Conservation (phyloP, 1,140 invertebrate genomes). For the Kradibia gibbosae region DNA sequence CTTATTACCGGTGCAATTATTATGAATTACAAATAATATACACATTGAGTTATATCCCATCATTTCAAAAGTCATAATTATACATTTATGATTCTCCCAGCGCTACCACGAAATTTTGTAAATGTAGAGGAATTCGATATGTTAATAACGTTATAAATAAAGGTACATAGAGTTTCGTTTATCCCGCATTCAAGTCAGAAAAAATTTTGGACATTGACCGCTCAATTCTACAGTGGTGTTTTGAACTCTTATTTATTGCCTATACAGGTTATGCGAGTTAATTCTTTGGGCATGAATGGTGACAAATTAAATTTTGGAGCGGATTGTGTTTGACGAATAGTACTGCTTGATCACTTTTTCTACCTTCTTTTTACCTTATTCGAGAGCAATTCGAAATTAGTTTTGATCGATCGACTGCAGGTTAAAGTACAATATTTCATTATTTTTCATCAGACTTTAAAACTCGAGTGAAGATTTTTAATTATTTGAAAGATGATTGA, state of each 20-base stretch:
- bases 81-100: no score
- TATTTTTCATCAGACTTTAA: neutral
- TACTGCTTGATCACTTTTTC: neutral
- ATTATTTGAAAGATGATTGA: neutral
- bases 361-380: neutral
- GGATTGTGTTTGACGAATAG: neutral
- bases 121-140: neutral
- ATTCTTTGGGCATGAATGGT: neutral
- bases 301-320: neutral
- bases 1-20: no score
- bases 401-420: neutral
- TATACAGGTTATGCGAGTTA: neutral
- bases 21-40: no score
- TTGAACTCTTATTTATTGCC: neutral
- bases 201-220: constrained; percentile 13
- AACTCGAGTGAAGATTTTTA: neutral
- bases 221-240: neutral
- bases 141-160: constrained; percentile 4
- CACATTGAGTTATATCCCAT: no score
- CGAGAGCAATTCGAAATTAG: neutral
- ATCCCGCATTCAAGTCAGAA: neutral
- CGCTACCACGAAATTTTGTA: neutral
- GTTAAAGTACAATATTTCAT: neutral
- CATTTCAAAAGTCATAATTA: no score
- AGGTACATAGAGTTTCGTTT: neutral